Evolutionary conservation across 2,797 vertebrate genomes (phyloP).

Genomic region (Delichon dasypus): DNA sequence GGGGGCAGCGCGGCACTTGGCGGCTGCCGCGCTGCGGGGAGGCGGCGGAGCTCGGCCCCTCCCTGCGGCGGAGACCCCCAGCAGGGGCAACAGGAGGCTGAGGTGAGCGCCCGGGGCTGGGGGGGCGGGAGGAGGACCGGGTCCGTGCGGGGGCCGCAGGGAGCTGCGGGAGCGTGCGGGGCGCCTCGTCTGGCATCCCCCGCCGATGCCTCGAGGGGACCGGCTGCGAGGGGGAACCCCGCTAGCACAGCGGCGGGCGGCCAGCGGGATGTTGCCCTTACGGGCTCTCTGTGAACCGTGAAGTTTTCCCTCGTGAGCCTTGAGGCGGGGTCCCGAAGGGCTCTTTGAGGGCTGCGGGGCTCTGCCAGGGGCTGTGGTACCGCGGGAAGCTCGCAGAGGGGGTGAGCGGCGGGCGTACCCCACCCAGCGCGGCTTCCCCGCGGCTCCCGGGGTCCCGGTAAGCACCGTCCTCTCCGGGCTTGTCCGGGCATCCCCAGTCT

Average conservation of each 20-base stretch:
- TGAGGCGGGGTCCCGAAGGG: not conserved
- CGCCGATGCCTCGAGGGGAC: not conserved
- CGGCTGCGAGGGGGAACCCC: not conserved
- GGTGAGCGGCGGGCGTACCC: not conserved
- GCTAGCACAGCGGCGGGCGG: not conserved
- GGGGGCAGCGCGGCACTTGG: not conserved
- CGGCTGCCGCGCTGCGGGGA: not conserved
- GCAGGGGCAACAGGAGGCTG: not conserved
- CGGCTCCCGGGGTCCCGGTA: not conserved
- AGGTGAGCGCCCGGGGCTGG: conserved; percentile 1
- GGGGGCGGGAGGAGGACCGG: not conserved
- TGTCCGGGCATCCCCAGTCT: rapidly evolving
- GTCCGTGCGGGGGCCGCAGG: not conserved
- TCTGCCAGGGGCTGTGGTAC: not conserved
- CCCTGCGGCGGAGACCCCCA: not conserved
- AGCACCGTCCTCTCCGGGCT: not conserved
- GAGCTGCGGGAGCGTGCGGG: not conserved
- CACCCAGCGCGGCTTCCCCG: not conserved
- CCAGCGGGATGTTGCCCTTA: not conserved
- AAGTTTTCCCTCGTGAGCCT: not conserved
- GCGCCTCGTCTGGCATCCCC: not conserved
- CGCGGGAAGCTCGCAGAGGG: not conserved
- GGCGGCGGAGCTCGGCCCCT: not conserved
- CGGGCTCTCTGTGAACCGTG: not conserved
- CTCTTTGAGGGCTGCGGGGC: not conserved